phyloP scores from a whole-genome alignment of 2,113 vertebrate genomes.

The Archilochus colubris region DNA sequence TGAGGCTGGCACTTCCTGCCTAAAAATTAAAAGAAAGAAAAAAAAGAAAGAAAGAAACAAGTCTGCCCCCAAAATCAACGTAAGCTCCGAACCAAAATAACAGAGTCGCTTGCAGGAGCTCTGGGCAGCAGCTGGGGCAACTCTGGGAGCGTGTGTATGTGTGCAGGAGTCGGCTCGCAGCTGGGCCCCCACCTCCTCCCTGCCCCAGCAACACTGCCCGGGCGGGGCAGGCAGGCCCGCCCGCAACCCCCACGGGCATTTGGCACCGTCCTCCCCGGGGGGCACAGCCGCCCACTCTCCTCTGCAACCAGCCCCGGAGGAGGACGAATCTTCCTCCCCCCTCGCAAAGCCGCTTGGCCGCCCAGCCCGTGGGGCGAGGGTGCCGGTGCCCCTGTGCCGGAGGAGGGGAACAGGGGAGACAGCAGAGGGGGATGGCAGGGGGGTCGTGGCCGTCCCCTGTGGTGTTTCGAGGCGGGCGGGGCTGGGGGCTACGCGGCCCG shows the following conservation, averaged over 20 bases:
- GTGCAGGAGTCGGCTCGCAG: not conserved
- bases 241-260: not conserved
- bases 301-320: not conserved
- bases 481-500: not conserved
- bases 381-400: not conserved
- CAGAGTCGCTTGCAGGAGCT: not conserved
- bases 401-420: no score
- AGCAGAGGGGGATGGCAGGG: no score
- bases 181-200: not conserved
- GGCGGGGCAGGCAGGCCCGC: not conserved
- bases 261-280: not conserved
- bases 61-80: not conserved
- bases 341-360: no score
- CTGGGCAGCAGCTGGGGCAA: not conserved
- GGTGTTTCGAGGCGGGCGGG: not conserved
- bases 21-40: not conserved
- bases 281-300: not conserved
- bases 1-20: slow-evolving; percentile 5
- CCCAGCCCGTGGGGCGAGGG: not conserved
- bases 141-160: not conserved
- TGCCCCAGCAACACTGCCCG: not conserved
- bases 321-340: not conserved
- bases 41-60: no score
- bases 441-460: not conserved
- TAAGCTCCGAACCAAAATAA: not conserved